Evolutionary conservation across 2,888 invertebrate species (phyloP).

Genomic region (Punctoribates punctum): DNA sequence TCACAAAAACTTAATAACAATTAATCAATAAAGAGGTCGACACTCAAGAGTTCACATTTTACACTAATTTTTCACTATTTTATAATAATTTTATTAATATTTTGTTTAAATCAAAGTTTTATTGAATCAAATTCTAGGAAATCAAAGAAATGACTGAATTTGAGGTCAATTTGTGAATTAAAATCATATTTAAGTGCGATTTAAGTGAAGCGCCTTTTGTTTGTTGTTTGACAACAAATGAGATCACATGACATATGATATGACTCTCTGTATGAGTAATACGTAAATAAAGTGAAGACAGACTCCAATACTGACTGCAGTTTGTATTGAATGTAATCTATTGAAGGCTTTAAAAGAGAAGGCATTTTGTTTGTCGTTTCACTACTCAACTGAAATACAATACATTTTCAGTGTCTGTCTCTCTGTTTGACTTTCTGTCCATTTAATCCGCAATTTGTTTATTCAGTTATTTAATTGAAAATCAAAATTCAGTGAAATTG

Average conservation of each 20-base stretch:
- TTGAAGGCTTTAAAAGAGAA: not conserved
- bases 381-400: not conserved
- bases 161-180: not conserved
- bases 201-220: conserved; percentile 3
- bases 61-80: not conserved
- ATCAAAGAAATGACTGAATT: too few species aligned
- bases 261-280: not conserved
- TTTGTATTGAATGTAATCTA: not conserved
- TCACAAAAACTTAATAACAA: not conserved
- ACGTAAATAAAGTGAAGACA: not conserved
- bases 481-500: not conserved
- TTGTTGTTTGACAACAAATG: conserved; percentile 6
- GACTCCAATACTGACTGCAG: not conserved
- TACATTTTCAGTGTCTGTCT: too few species aligned
- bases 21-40: not conserved
- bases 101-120: not conserved
- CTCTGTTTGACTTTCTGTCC: too few species aligned
- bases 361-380: conserved; percentile 1
- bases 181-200: not conserved
- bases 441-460: not conserved
- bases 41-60: not conserved
- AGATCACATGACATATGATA: conserved; percentile 16
- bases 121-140: too few species aligned
- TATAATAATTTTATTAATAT: not conserved
- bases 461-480: not conserved